Evolutionary conservation across 2,888 invertebrate genomes (phyloP).

Genomic region (Tyria jacobaeae): DNA sequence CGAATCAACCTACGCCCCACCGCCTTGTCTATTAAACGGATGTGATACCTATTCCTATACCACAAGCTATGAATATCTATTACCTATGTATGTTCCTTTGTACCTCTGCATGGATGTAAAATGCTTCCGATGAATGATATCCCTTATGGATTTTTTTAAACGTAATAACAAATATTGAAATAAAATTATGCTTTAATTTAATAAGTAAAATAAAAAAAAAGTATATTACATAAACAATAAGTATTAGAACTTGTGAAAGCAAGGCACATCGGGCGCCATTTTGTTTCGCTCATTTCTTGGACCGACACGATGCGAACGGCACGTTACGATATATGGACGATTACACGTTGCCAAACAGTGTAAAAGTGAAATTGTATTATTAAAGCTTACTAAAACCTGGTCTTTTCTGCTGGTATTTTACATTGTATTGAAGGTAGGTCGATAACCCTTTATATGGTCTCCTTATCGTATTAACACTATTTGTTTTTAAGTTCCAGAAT

Average conservation of each 20-base stretch:
- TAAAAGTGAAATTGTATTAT: constrained; percentile 19
- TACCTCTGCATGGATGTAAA: not conserved
- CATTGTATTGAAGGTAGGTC: constrained; percentile 45
- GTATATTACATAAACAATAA: not conserved
- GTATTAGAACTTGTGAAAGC: not conserved
- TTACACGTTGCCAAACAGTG: constrained; percentile 22
- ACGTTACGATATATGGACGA: constrained; percentile 31
- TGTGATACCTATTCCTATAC: not conserved
- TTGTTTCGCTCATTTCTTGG: constrained; percentile 57
- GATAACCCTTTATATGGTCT: constrained; percentile 5
- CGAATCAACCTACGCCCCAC: not conserved
- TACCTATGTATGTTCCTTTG: not conserved
- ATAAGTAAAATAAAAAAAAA: not conserved
- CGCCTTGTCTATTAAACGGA: too few relatives aligned
- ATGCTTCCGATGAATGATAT: not conserved
- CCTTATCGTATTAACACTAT: not conserved
- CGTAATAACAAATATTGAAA: not conserved
- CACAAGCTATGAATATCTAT: not conserved
- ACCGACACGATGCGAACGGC: constrained; percentile 45
- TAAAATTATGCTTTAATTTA: not conserved
- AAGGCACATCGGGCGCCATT: constrained; percentile 57
- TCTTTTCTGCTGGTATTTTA: constrained; percentile 32
- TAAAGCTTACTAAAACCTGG: constrained; percentile 16
- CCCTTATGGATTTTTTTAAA: not conserved
- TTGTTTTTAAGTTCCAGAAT: not conserved